These are phyloP conservation scores for Pseudochromis fuscus DNA, from an alignment of 2,797 vertebrate species.

Conservation along the genomic window DNA sequence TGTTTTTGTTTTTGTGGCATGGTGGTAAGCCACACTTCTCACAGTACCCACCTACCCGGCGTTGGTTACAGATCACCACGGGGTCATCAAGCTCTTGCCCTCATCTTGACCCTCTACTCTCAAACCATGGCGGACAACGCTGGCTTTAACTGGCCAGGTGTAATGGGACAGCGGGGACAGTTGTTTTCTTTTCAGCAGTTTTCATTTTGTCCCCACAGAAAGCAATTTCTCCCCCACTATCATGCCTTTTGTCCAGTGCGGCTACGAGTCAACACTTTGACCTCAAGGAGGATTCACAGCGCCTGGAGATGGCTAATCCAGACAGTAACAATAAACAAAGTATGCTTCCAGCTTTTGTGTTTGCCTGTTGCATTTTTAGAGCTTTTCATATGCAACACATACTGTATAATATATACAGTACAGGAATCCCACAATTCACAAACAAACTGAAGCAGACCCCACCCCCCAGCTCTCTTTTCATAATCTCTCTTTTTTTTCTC, in stretches of 20 bases:
- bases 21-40: constrained; percentile 26
- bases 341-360: constrained; percentile 17
- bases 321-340: constrained; percentile 43
- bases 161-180: constrained; percentile 40
- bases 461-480: constrained; percentile 19
- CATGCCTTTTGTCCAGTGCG: constrained; percentile 32
- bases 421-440: constrained; percentile 29
- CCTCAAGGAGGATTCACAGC: constrained; percentile 39
- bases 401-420: constrained; percentile 27
- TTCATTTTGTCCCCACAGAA: constrained; percentile 61
- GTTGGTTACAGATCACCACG: constrained; percentile 32
- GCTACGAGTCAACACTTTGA: constrained; percentile 39
- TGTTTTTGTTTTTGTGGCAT: constrained; percentile 26
- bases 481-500: neutral
- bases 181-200: constrained; percentile 55
- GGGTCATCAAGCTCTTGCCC: constrained; percentile 41
- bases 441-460: constrained; percentile 25
- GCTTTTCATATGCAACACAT: constrained; percentile 38
- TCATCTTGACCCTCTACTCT: constrained; percentile 39
- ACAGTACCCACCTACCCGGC: constrained; percentile 16
- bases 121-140: constrained; percentile 6
- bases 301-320: constrained; percentile 49
- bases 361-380: constrained; percentile 43
- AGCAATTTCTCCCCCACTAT: constrained; percentile 53
- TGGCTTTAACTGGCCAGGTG: constrained; percentile 43